Base-by-base conservation (phyloP, 2,797 vertebrate genomes). In the Cossypha caffra region DNA sequence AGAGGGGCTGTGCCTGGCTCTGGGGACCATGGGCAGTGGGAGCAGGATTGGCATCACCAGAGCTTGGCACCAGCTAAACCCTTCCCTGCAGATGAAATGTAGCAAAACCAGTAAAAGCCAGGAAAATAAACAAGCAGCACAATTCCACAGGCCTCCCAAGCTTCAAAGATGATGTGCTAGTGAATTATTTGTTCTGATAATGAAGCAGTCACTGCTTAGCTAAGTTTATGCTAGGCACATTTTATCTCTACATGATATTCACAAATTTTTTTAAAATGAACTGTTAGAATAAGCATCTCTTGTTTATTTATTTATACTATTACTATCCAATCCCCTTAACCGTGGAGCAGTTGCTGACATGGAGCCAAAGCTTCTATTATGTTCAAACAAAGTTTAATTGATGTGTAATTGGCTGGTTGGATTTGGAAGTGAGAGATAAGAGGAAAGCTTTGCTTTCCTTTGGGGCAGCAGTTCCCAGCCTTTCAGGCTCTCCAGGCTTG, bases 201-300 rank as follows among this genome's bases (percentile, higher is more conserved):
- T 76, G 96, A 96, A 96, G 96, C 96, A 95, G 94, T 95, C 97
- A 90, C 80, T 95, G 96, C 97, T 95, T 74, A 89, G 95, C 95
- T 97, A 79, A 97, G 96, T 97, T 97, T 96, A 95, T 95, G 94
- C 96, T 71, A 92, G 91, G 93, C 93, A 84, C 96, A 97, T 97
- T 97, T 97, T 97, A 97, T 97, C 96, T 98, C 97, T 96, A 69
- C 96, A 94, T 93, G 97, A 92, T 95, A 97, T 96, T 98, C 97
- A 95, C 98, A 98, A 98, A 98, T 98, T 98, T 97, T 93, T 98
- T 98, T 98, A 97, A 97, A 98, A 98, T 98, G 97, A 98, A 91
- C 98, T 98, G 98, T 97, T 97, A 98, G 97, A 96, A 98, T 97
- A 98, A 98, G 97, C 97, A 91, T 96, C 92, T 95, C 95, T 95